Conservation (phyloP, 2,888 invertebrate genomes). For the Sarcophaga subvicina region DNA sequence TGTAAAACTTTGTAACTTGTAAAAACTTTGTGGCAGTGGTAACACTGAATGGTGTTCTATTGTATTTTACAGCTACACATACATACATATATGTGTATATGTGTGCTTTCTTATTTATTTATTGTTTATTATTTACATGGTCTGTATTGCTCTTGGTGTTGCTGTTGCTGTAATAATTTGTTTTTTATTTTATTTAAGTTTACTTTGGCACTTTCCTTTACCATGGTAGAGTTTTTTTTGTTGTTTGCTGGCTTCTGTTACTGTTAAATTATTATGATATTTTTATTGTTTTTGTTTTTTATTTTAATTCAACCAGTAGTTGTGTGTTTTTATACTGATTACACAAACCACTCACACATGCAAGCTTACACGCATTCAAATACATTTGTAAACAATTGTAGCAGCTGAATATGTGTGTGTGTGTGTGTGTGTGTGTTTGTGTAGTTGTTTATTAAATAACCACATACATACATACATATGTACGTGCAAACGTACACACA, state of each 20-base stretch:
- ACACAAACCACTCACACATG: not conserved
- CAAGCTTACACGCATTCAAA: not conserved
- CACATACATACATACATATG: too few relatives aligned
- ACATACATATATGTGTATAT: slow-evolving; percentile 1
- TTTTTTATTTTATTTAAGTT: slow-evolving; percentile 42
- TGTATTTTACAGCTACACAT: not conserved
- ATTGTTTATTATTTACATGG: slow-evolving; percentile 58
- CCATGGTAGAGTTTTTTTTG: slow-evolving; percentile 16
- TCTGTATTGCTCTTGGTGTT: not conserved
- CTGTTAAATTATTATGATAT: slow-evolving; percentile 34
- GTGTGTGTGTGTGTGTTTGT: too few relatives aligned
- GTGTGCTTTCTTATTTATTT: slow-evolving; percentile 47
- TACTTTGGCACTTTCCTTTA: slow-evolving; percentile 52
- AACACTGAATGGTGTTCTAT: too few relatives aligned
- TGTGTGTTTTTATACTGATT: slow-evolving; percentile 35
- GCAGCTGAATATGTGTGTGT: too few relatives aligned
- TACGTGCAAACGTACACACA: too few relatives aligned
- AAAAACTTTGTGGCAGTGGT: too few relatives aligned
- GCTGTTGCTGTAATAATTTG: not conserved
- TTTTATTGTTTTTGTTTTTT: slow-evolving; percentile 4
- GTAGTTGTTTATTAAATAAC: too few relatives aligned
- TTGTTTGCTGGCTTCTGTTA: slow-evolving; percentile 11
- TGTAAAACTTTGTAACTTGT: too few relatives aligned
- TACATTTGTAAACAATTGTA: too few relatives aligned
- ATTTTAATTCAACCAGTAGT: slow-evolving; percentile 48